Conservation (phyloP, 1,140 invertebrate genomes). For the Pararge aegeria region DNA sequence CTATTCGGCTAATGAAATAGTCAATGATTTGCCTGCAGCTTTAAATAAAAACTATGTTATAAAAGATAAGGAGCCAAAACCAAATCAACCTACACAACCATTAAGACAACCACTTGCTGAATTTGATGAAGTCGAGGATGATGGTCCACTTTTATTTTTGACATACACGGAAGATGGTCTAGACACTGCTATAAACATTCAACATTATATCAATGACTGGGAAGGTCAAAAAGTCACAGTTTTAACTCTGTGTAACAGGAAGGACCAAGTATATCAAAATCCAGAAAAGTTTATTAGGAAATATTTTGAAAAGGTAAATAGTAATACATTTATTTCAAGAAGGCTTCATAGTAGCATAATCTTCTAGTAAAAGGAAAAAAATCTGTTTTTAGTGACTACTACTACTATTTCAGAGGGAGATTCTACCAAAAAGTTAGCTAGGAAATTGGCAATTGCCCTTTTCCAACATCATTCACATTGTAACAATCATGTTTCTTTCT, state of each 20-base stretch:
- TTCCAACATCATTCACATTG: too few species aligned
- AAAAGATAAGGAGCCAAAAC: conserved; percentile 49
- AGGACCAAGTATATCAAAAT: conserved; percentile 68
- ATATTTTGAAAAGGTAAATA: conserved; percentile 74
- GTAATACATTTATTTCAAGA: neutral
- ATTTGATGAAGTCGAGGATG: conserved; percentile 42
- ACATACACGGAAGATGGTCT: conserved; percentile 74
- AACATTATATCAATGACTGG: conserved; percentile 62
- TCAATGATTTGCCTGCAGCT: conserved; percentile 65
- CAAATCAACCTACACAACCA: conserved; percentile 45
- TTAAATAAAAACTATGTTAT: conserved; percentile 57
- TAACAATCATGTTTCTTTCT: too few species aligned
- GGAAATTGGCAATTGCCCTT: too few species aligned
- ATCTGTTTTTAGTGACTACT: too few species aligned
- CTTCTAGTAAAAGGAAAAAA: too few species aligned
- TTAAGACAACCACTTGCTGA: conserved; percentile 40
- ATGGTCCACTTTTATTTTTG: conserved; percentile 62
- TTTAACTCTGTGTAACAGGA: conserved; percentile 65
- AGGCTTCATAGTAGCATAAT: too few species aligned
- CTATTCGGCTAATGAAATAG: conserved; percentile 59
- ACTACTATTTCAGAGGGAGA: too few species aligned
- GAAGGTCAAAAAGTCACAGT: conserved; percentile 52
- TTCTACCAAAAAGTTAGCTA: too few species aligned
- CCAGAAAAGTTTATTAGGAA: conserved; percentile 74
- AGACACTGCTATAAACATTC: conserved; percentile 65